phyloP scores from a whole-genome alignment of 2,888 invertebrate genomes.

The Aethes cnicana region DNA sequence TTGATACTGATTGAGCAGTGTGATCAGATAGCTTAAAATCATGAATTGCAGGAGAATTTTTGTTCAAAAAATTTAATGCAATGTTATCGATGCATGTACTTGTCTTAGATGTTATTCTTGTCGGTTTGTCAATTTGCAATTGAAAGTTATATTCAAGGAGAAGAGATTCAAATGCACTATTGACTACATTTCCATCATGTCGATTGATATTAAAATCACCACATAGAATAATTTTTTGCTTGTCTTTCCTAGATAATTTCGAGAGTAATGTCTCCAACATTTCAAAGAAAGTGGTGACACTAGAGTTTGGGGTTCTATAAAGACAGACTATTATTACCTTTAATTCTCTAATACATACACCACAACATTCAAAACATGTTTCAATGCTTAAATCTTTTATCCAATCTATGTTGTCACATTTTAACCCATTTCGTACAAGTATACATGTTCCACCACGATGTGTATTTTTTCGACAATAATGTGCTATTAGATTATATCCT shows the following conservation, averaged over 20 bases:
- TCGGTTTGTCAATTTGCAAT: too few relatives aligned
- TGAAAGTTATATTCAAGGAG: too few relatives aligned
- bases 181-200: too few relatives aligned
- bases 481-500: background rate
- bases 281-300: background rate
- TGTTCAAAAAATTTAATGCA: too few relatives aligned
- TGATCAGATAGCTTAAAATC: too few relatives aligned
- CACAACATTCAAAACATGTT: background rate
- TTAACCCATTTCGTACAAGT: background rate
- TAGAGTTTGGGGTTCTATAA: background rate
- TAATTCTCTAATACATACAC: background rate
- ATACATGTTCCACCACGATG: background rate
- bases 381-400: background rate
- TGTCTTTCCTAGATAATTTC: background rate
- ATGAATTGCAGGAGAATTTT: too few relatives aligned
- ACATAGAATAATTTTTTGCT: too few relatives aligned
- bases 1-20: too few relatives aligned
- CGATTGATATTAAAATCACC: background rate
- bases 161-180: too few relatives aligned
- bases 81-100: too few relatives aligned
- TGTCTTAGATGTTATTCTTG: too few relatives aligned
- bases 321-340: background rate
- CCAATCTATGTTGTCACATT: background rate
- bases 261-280: background rate
- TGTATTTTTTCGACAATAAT: background rate